These are phyloP conservation scores for Masticophis lateralis DNA, from an alignment of 2,797 vertebrate genomes.

Conservation along the genomic window DNA sequence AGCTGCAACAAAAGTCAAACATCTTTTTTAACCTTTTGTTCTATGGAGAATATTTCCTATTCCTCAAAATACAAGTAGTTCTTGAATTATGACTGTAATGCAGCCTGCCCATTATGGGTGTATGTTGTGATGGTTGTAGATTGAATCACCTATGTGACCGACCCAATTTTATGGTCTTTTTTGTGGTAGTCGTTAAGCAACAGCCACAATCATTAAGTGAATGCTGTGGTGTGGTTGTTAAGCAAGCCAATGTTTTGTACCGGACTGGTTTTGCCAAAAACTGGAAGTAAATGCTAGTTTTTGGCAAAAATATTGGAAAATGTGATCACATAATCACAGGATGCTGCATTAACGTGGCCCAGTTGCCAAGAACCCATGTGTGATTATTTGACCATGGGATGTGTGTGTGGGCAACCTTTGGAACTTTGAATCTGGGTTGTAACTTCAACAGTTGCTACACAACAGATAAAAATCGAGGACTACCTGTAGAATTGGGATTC, in stretches of 20 bases:
- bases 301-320: background rate
- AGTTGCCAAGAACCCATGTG: background rate
- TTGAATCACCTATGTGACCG: background rate
- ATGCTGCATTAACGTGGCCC: background rate
- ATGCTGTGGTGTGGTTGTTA: no score
- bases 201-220: background rate
- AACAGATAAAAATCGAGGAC: background rate
- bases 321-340: background rate
- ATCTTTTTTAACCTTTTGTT: background rate
- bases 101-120: background rate
- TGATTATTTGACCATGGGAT: background rate
- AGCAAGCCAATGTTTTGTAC: background rate
- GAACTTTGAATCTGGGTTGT: background rate
- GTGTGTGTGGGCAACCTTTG: background rate
- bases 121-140: background rate
- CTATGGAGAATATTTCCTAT: background rate
- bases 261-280: background rate
- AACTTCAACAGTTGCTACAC: background rate
- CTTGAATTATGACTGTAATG: background rate
- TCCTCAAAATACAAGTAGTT: background rate
- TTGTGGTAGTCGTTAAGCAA: background rate
- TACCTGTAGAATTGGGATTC: background rate
- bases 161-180: background rate
- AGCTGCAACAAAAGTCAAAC: constrained; percentile 10
- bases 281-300: background rate